Evolutionary conservation across 2,888 invertebrate genomes (phyloP).

Genomic region (Orthosia cruda): DNA sequence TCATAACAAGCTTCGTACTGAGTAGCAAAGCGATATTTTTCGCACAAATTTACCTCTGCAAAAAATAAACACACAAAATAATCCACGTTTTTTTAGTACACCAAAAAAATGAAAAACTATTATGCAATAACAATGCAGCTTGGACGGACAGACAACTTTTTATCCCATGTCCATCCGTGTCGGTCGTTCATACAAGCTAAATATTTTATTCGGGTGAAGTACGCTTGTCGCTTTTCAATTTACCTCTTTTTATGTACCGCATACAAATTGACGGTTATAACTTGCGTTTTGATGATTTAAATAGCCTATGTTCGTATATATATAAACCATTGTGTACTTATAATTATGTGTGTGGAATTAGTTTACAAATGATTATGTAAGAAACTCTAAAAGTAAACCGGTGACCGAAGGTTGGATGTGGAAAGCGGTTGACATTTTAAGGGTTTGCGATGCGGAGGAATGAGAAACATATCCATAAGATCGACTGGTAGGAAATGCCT

Average conservation of each 20-base stretch:
- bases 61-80: constrained; percentile 12
- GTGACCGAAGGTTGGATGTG: too few relatives aligned
- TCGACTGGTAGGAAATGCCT: too few relatives aligned
- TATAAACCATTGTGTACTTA: too few relatives aligned
- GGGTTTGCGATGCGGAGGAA: too few relatives aligned
- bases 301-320: background rate
- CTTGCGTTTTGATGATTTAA: background rate
- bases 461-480: too few relatives aligned
- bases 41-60: background rate
- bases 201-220: constrained; percentile 45
- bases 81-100: constrained; percentile 4
- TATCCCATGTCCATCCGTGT: constrained; percentile 21
- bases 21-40: background rate
- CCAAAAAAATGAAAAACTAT: constrained; percentile 14
- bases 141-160: constrained; percentile 27
- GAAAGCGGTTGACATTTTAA: too few relatives aligned
- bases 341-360: too few relatives aligned
- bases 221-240: constrained; percentile 48
- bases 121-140: constrained; percentile 44
- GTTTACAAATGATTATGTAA: too few relatives aligned
- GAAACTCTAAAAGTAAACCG: too few relatives aligned
- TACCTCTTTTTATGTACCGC: constrained; percentile 15
- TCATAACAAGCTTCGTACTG: background rate
- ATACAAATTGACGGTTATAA: constrained; percentile 1
- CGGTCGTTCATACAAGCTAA: constrained; percentile 29